A percentile compares a stretch with the other conserved stretches of the same genome.
These are phyloP conservation scores for Telmatochromis sp. DNA, from an alignment of 2,113 vertebrate genomes.

Conservation along the genomic window DNA sequence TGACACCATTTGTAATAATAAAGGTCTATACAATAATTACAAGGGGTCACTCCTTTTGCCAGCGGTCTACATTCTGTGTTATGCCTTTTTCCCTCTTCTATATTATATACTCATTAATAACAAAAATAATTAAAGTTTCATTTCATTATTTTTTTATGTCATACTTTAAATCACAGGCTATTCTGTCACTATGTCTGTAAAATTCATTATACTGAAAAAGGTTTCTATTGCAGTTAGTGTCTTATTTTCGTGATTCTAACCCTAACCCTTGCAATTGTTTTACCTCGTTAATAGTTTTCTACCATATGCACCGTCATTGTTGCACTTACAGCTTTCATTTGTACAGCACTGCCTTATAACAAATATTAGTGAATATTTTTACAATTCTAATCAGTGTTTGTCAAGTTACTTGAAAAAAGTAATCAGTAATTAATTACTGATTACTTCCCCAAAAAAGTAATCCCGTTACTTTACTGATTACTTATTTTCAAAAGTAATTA, in stretches of 20 bases:
- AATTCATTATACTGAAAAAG: background rate
- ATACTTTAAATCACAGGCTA: background rate
- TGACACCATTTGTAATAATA: background rate
- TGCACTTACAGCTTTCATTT: background rate
- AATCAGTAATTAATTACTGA: no score
- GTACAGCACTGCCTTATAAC: background rate
- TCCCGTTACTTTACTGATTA: no score
- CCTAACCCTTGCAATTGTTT: background rate
- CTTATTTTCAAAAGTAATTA: no score
- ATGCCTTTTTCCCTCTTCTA: background rate
- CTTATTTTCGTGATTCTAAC: background rate
- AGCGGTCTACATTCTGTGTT: background rate
- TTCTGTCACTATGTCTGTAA: background rate
- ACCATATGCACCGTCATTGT: background rate
- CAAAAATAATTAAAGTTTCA: background rate
- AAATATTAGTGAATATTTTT: background rate
- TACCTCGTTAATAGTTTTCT: fast-evolving
- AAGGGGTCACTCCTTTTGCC: fast-evolving
- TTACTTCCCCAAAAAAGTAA: no score
- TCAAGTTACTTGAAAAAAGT: no score
- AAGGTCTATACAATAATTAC: background rate
- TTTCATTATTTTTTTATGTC: background rate
- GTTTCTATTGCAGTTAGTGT: background rate
- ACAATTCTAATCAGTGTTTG: background rate
- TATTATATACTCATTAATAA: background rate